Evolutionary conservation across 2,113 vertebrate species (phyloP).

Genomic region (Manacus vitellinus): DNA sequence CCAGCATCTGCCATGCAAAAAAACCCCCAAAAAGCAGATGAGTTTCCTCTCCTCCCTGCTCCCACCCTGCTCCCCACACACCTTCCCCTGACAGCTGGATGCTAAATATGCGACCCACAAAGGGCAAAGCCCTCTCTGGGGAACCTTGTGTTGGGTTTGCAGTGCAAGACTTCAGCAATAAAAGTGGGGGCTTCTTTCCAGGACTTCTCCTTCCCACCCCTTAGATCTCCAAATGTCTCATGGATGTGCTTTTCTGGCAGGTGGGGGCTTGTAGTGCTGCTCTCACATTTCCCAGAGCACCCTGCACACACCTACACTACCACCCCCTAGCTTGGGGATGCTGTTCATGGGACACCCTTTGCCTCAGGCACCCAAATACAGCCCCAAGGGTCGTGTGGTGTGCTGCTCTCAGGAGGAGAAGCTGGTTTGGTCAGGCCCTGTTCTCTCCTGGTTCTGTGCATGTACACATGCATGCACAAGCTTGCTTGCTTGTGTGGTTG

Average conservation of each 20-base stretch:
- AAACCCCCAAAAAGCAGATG: not conserved
- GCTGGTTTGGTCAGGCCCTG: not conserved
- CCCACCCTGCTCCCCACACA: fast-evolving
- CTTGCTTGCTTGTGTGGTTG: fast-evolving
- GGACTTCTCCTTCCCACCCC: not conserved
- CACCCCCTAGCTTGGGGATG: fast-evolving
- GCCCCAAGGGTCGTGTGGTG: fast-evolving
- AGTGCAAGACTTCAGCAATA: not conserved
- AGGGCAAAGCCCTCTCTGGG: fast-evolving
- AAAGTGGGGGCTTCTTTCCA: not conserved
- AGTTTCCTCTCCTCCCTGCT: not conserved
- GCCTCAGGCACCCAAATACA: fast-evolving
- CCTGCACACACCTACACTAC: fast-evolving
- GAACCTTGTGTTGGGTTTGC: not conserved
- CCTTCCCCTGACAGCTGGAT: not conserved
- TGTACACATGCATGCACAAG: fast-evolving
- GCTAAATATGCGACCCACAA: fast-evolving
- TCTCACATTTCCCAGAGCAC: fast-evolving
- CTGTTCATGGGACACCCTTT: not conserved
- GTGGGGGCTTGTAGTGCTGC: not conserved
- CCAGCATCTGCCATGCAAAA: not conserved
- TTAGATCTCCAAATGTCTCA: not conserved
- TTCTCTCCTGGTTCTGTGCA: fast-evolving
- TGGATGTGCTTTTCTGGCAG: not conserved
- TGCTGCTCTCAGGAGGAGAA: not conserved